Conservation (phyloP, 2,888 invertebrate genomes). For the Meganola albula region DNA sequence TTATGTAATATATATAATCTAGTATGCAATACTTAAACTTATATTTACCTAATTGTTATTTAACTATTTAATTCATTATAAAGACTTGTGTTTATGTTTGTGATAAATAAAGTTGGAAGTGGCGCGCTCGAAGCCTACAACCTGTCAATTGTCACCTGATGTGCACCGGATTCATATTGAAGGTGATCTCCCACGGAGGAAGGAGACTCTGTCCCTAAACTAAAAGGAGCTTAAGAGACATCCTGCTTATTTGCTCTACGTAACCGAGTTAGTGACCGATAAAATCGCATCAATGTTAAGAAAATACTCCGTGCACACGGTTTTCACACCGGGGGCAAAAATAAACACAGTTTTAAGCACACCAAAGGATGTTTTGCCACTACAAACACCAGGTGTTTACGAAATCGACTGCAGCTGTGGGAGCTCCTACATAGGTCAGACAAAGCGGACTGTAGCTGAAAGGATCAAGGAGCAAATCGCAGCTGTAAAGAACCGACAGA, state of each 20-base stretch:
- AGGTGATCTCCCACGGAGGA: too few species aligned
- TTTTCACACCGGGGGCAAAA: neutral
- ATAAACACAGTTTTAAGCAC: neutral
- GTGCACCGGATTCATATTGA: too few species aligned
- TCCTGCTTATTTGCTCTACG: neutral
- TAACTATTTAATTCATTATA: too few species aligned
- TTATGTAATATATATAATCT: too few species aligned
- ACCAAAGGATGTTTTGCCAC: slow-evolving; percentile 1
- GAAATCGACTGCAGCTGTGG: slow-evolving; percentile 1
- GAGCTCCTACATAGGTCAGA: slow-evolving; percentile 2
- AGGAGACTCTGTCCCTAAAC: too few species aligned
- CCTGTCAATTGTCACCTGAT: too few species aligned
- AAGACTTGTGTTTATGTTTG: too few species aligned
- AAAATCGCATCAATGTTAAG: neutral
- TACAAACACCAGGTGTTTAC: slow-evolving; percentile 2
- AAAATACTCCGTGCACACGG: neutral
- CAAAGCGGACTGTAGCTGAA: slow-evolving; percentile 3
- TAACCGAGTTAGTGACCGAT: slow-evolving; percentile 1
- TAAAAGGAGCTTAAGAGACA: slow-evolving; percentile 1
- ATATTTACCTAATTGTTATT: too few species aligned
- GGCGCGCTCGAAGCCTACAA: too few species aligned
- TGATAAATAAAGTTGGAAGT: too few species aligned
- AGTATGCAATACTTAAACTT: too few species aligned
- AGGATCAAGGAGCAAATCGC: slow-evolving; percentile 4
- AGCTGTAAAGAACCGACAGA: slow-evolving; percentile 5